Percentiles rank a stretch among this genome's conserved stretches.
Evolutionary conservation across 2,113 vertebrate species (phyloP).

Genomic region (Mohoua ochrocephala): DNA sequence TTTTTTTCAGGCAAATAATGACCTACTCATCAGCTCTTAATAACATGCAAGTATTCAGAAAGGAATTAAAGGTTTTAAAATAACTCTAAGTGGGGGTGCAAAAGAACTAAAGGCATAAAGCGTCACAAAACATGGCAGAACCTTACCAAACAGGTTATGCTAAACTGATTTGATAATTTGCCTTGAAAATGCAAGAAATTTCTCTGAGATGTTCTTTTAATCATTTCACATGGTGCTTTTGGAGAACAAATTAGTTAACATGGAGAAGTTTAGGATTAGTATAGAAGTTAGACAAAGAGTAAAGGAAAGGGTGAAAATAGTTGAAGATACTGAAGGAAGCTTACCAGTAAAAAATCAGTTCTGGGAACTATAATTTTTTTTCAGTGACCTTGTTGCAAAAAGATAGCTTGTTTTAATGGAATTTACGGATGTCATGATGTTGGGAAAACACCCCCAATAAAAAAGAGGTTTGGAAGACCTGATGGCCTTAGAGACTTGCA

Average conservation of each 20-base stretch:
- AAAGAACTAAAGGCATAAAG: not conserved
- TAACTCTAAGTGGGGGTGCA: fast-evolving
- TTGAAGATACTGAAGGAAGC: not conserved
- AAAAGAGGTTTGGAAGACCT: not conserved
- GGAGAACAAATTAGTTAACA: not conserved
- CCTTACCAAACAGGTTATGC: not conserved
- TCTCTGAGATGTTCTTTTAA: not conserved
- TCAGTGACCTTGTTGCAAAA: not conserved
- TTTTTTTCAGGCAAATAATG: not conserved
- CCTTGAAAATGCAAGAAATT: not conserved
- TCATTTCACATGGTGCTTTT: not conserved
- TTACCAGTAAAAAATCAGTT: not conserved
- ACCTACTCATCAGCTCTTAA: not conserved
- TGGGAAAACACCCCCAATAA: not conserved
- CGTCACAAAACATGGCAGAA: not conserved
- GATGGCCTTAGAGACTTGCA: not conserved
- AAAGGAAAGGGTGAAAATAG: not conserved
- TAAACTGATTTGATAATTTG: not conserved
- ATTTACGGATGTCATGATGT: not conserved
- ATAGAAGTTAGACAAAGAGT: not conserved
- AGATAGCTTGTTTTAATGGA: not conserved
- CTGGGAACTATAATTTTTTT: not conserved
- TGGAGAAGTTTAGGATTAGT: not conserved
- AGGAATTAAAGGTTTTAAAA: not conserved
- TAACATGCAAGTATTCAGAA: not conserved